Percentiles rank a stretch among this genome's conserved stretches.
These are phyloP conservation scores for Sigmodon hispidus DNA, from an alignment of 2,113 vertebrate genomes.

Conservation along the genomic window DNA sequence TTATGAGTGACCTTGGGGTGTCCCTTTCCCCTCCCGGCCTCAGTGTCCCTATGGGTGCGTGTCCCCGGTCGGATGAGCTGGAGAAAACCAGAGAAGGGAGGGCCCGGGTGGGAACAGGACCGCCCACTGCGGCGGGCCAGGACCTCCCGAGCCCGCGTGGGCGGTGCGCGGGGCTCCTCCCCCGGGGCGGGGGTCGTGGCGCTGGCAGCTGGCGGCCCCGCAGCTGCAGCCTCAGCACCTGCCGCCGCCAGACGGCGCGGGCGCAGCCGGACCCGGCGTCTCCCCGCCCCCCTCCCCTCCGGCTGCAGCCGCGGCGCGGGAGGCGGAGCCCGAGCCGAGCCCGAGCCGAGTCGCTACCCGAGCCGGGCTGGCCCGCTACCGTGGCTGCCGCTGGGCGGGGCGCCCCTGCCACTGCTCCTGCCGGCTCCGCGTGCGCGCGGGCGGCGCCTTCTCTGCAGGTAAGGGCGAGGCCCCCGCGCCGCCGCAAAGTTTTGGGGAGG, in stretches of 20 bases:
- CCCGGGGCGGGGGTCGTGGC: slow-evolving; percentile 67
- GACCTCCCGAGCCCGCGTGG: slow-evolving; percentile 44
- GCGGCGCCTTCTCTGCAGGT: slow-evolving; percentile 73
- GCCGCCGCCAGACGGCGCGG: slow-evolving; percentile 65
- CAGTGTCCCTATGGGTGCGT: slow-evolving; percentile 46
- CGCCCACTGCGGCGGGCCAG: slow-evolving; percentile 76
- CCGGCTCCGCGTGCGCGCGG: slow-evolving; percentile 61
- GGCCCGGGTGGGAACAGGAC: slow-evolving; percentile 46
- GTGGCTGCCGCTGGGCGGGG: slow-evolving; percentile 55
- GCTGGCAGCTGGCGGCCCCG: slow-evolving; percentile 59
- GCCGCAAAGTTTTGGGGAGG: slow-evolving; percentile 70
- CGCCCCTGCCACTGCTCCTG: slow-evolving; percentile 26
- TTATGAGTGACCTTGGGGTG: slow-evolving; percentile 58
- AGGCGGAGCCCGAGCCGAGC: slow-evolving; percentile 64
- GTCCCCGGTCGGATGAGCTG: not conserved
- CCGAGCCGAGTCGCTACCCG: slow-evolving; percentile 25
- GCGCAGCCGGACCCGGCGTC: slow-evolving; percentile 38
- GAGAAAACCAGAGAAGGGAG: not conserved
- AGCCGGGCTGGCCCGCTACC: slow-evolving; percentile 31
- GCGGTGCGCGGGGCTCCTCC: slow-evolving; percentile 66
- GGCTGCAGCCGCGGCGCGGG: slow-evolving; percentile 60
- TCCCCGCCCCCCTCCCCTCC: not conserved
- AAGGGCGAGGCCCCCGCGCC: slow-evolving; percentile 63
- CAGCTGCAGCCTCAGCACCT: slow-evolving; percentile 76
- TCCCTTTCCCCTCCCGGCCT: slow-evolving; percentile 30